Evolutionary conservation across 2,888 invertebrate species (phyloP).

Genomic region (Myathropa florea): DNA sequence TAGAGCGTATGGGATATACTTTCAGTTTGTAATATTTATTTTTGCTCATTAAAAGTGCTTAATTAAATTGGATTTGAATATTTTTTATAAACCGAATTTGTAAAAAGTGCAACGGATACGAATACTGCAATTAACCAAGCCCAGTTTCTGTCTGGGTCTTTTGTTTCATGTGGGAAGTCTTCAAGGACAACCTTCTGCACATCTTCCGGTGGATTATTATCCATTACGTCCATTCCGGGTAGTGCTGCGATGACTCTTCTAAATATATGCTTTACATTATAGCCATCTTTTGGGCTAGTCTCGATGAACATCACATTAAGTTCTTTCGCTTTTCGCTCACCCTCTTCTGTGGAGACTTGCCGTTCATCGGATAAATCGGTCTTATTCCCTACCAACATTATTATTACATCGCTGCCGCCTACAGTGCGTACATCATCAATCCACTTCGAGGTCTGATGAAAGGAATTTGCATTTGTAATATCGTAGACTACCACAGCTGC

Average conservation of each 20-base stretch:
- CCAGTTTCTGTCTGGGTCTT: conserved; percentile 96
- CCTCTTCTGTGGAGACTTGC: conserved; percentile 98
- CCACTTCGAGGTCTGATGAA: conserved; percentile 99
- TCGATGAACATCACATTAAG: conserved; percentile 99
- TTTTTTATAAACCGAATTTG: conserved; percentile 67
- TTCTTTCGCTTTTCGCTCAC: conserved; percentile 99
- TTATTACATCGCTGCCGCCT: conserved; percentile 99
- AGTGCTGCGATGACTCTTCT: conserved; percentile 98
- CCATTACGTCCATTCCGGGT: conserved; percentile 99
- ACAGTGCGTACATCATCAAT: conserved; percentile 99
- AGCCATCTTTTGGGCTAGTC: conserved; percentile 99
- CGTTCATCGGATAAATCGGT: conserved; percentile 99
- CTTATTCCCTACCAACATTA: conserved; percentile 99
- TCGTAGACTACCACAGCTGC: conserved; percentile 99
- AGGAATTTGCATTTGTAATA: conserved; percentile 99
- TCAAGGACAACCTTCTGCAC: conserved; percentile 99
- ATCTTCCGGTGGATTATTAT: conserved; percentile 97
- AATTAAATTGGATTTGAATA: conserved; percentile 68
- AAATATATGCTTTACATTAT: conserved; percentile 99
- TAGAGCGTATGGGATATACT: conserved; percentile 56
- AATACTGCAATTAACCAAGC: conserved; percentile 86
- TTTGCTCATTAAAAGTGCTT: conserved; percentile 67
- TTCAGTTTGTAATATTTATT: conserved; percentile 61
- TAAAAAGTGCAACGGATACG: conserved; percentile 70
- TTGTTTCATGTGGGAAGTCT: conserved; percentile 96